Base-by-base conservation (phyloP, 2,888 invertebrate species). In the Ophion costatus region DNA sequence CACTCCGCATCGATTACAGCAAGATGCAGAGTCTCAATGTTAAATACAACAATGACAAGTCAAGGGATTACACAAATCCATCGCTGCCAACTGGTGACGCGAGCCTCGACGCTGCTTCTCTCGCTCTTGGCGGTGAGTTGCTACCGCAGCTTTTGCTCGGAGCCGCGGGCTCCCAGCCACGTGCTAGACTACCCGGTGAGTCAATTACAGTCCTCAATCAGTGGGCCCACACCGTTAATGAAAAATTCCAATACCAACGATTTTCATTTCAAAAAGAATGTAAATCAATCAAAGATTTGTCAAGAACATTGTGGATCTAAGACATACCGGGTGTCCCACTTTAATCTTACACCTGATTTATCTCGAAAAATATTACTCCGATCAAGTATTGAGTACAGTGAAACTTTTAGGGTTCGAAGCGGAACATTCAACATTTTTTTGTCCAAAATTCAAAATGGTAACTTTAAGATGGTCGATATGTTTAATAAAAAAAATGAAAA, bases 11-110 rank as follows among this genome's bases (percentile, higher is more conserved):
- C 94, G 99, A 99, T 95, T 99, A 99, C 95, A 99, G 99, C 91
- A 99, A 99, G 95, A 96, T 99, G 96, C 97, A 98, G 91, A 98
- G 98, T 91, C 96, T 99, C 91, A 99, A 99, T 95, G 99, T 99
- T 90, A 99, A 99, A 94, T 99, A 99, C 95, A 99, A 99, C 96
- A 99, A 99, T 95, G 99, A 99, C 95, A 99, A 99, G 95, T 99
- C 98, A 86, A 96, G 99, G 86, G 99, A 99, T 95, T 99, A 99
- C 95, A 99, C 99, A 91, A 99, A 99, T 95, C 99, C 99, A 76
- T 97, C 97, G 94, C 96, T 99, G 94, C 99, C 99, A 7, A 98
- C 98, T 77, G 99, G 99, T 75, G 99, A 99, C 90, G 95, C 95
- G 51, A 95, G 95, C 84, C 95, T 95, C 88, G 96, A 95, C 89